phyloP scores from a whole-genome alignment of 2,113 vertebrate genomes.

The Eudyptes chrysolophus region DNA sequence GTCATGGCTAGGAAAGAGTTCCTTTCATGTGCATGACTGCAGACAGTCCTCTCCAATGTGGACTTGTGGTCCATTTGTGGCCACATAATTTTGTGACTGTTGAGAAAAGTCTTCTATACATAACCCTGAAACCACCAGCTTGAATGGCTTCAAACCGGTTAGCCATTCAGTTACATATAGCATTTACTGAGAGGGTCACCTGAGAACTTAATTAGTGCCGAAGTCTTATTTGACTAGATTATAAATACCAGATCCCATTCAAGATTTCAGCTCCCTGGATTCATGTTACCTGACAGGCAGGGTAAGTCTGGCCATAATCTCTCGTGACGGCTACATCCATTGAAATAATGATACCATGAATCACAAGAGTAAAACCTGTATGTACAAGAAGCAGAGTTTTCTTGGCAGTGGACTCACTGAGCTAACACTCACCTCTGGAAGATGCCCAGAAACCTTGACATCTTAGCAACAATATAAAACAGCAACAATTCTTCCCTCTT shows the following conservation, averaged over 20 bases:
- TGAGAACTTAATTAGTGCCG: not conserved
- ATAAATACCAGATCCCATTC: not conserved
- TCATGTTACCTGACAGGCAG: not conserved
- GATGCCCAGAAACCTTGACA: not conserved
- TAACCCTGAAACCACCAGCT: not conserved
- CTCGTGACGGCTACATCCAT: not conserved
- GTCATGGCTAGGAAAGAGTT: not conserved
- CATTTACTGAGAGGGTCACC: not conserved
- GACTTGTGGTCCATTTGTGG: not conserved
- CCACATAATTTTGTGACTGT: not conserved
- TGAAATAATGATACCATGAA: not conserved
- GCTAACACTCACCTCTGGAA: conserved; percentile 3
- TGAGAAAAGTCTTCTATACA: not conserved
- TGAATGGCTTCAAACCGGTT: not conserved
- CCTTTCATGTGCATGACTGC: not conserved
- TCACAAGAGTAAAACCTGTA: not conserved
- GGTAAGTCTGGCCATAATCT: not conserved
- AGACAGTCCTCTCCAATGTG: not conserved
- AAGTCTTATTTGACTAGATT: not conserved
- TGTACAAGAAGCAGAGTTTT: not conserved
- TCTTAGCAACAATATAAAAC: not conserved
- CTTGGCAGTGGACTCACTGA: conserved; percentile 1
- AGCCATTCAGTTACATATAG: not conserved
- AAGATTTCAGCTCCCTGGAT: not conserved
- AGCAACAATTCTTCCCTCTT: not conserved